A percentile compares a stretch with the other conserved stretches of the same genome.
Evolutionary conservation across 2,888 invertebrate genomes (phyloP).

Genomic region (Dryomyza anilis): DNA sequence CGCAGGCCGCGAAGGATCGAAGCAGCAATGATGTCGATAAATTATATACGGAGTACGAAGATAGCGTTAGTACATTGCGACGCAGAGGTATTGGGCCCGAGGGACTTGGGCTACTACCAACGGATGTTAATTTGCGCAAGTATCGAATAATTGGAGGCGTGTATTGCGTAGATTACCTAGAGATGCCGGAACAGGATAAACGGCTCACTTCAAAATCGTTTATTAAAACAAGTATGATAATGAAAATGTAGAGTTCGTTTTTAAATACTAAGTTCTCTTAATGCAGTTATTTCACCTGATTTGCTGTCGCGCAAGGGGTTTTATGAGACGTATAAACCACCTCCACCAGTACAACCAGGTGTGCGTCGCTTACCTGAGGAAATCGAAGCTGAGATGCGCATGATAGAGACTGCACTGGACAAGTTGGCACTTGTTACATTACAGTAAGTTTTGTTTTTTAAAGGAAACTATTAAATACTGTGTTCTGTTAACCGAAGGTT

Average conservation of each 20-base stretch:
- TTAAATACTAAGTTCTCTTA: not conserved
- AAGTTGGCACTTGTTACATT: slow-evolving; percentile 73
- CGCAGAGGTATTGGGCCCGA: slow-evolving; percentile 54
- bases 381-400: slow-evolving; percentile 78
- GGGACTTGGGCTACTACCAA: slow-evolving; percentile 60
- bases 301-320: slow-evolving; percentile 68
- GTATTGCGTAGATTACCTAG: slow-evolving; percentile 73
- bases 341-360: slow-evolving; percentile 69
- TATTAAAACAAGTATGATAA: slow-evolving; percentile 57
- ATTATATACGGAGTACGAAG: slow-evolving; percentile 59
- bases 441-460: no score
- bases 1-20: slow-evolving; percentile 28
- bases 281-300: slow-evolving; percentile 58
- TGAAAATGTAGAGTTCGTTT: no score
- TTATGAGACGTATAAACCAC: slow-evolving; percentile 71
- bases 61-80: slow-evolving; percentile 53
- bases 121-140: slow-evolving; percentile 76
- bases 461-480: not conserved
- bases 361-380: slow-evolving; percentile 77
- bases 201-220: slow-evolving; percentile 55
- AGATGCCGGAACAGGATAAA: slow-evolving; percentile 75
- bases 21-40: slow-evolving; percentile 58
- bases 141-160: slow-evolving; percentile 79
- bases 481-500: slow-evolving; percentile 61
- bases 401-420: slow-evolving; percentile 74